Evolutionary conservation across 2,888 invertebrate genomes (phyloP), one percentile per base, ranked within the genome.

Genomic region (Tortricodes alternella): DNA sequence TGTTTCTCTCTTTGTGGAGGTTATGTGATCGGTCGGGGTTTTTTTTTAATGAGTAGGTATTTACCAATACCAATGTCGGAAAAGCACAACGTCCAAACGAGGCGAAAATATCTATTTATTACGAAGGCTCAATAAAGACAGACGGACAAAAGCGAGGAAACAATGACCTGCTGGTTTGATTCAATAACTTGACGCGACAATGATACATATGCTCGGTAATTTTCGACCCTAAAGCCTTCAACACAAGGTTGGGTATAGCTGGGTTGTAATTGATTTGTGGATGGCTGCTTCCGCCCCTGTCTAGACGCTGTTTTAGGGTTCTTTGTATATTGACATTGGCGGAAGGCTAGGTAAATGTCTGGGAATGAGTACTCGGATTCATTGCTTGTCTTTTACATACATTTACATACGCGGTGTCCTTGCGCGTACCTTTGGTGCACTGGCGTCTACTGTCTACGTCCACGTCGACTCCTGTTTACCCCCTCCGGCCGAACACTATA

Each of bases 51-150:
- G n/a, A n/a, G n/a, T n/a, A n/a, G n/a, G n/a, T n/a, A n/a, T n/a
- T n/a, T n/a, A n/a, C n/a, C n/a, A n/a, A n/a, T n/a, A 0, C 8
- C n/a, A 3, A 8, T 27, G 27, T n/a, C 27, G 27, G 27, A 27
- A 27, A 27, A 27, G 8, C 9, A 3, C 27, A n/a, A 27, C 27
- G 27, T 27, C 2, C 27, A 27, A 29, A 29, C 29, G 9, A 29
- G 52, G 37, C 37, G 32, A 23, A 46, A 41, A 50, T 38, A 4
- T 13, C 15, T 11, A 23, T 9, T 21, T n/a, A 15, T 18, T 8
- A 48, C 48, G 41, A 55, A 55, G 41, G 35, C 29, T 55, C 55
- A 37, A 55, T 55, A 49, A 34, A 46, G 52, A 53, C 53, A 48
- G 38, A 18, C 41, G 13, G 8, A 49, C 55, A 55, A 55, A 55